These are phyloP conservation scores for Sorex araneus DNA, from an alignment of 2,113 vertebrate genomes.

Conservation along the genomic window DNA sequence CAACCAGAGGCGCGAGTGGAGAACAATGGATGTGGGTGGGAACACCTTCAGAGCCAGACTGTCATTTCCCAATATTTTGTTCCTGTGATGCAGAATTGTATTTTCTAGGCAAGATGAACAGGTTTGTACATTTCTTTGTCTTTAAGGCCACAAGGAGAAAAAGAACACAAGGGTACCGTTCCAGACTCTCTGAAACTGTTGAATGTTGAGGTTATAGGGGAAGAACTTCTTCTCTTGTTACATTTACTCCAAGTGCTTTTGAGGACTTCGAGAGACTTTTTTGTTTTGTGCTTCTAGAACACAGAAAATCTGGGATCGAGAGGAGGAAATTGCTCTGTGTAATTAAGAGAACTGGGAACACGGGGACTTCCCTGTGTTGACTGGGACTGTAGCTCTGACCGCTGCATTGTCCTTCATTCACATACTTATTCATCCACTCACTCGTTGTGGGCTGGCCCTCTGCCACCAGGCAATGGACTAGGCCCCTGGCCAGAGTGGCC, in stretches of 20 bases:
- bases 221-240: neutral
- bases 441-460: neutral
- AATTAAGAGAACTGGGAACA: neutral
- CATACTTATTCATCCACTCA: neutral
- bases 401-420: neutral
- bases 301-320: neutral
- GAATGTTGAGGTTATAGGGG: neutral
- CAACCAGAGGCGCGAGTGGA: rapidly evolving
- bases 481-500: neutral
- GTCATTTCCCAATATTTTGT: constrained; percentile 19
- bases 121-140: neutral
- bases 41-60: neutral
- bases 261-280: neutral
- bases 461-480: neutral
- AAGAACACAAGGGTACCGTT: neutral
- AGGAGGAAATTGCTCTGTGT: neutral
- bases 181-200: neutral
- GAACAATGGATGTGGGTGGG: constrained; percentile 45
- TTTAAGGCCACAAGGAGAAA: constrained; percentile 34
- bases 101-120: constrained; percentile 63
- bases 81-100: neutral
- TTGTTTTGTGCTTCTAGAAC: constrained; percentile 25
- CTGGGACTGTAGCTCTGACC: neutral
- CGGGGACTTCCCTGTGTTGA: neutral
- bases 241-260: neutral